Conservation (phyloP, 2,797 vertebrate genomes). For the Gymnodraco acuticeps region DNA sequence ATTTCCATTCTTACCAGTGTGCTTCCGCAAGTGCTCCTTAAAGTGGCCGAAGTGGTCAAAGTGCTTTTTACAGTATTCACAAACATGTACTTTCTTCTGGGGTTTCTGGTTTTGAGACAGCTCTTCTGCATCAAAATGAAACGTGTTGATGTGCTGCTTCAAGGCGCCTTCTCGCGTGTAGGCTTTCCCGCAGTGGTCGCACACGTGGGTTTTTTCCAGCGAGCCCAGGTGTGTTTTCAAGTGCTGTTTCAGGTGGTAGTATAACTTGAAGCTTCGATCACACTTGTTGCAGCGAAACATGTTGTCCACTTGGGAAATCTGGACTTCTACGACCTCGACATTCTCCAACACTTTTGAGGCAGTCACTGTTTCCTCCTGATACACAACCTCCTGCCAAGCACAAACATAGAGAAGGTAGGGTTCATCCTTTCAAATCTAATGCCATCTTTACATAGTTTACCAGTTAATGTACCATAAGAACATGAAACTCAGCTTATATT, state of each 20-base stretch:
- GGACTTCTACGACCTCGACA: slow-evolving; percentile 96
- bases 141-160: slow-evolving; percentile 94
- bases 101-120: slow-evolving; percentile 90
- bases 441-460: neutral
- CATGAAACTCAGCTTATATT: neutral
- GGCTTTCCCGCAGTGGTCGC: slow-evolving; percentile 93
- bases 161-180: slow-evolving; percentile 95
- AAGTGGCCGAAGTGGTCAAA: slow-evolving; percentile 99
- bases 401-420: slow-evolving; percentile 18
- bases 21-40: slow-evolving; percentile 97
- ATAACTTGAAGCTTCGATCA: slow-evolving; percentile 96
- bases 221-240: slow-evolving; percentile 91
- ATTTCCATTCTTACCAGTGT: slow-evolving; percentile 89
- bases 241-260: slow-evolving; percentile 99
- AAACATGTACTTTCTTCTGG: slow-evolving; percentile 96
- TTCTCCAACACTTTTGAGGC: slow-evolving; percentile 94
- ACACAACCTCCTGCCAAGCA: slow-evolving; percentile 75
- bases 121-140: slow-evolving; percentile 94
- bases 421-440: slow-evolving; percentile 1
- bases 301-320: slow-evolving; percentile 96
- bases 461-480: neutral
- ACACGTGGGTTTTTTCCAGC: slow-evolving; percentile 90
- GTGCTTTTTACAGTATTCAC: slow-evolving; percentile 97
- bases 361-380: slow-evolving; percentile 85
- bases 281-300: slow-evolving; percentile 97